These are phyloP conservation scores for Actinernus sp. DNA, from an alignment of 92 coral and sea anemone species.

Conservation along the genomic window DNA sequence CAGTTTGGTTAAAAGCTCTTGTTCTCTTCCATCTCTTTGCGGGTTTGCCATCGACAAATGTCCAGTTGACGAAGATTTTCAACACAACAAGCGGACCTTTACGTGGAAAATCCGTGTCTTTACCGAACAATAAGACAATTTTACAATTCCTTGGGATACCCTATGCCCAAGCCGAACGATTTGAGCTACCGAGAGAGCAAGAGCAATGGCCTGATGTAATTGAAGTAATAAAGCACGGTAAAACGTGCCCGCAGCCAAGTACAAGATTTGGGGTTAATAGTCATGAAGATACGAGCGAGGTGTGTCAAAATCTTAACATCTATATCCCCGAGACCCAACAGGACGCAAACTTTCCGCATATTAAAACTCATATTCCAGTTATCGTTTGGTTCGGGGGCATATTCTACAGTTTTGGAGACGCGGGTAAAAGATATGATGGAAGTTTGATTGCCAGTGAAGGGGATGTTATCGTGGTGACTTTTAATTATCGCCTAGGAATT, in stretches of 20 bases:
- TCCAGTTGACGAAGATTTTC: constrained; percentile 4
- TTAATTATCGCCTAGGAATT: constrained; percentile 65
- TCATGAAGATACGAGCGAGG: constrained; percentile 27
- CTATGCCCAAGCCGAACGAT: constrained; percentile 55
- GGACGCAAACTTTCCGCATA: background rate
- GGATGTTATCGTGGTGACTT: constrained; percentile 54
- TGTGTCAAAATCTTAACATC: constrained; percentile 54
- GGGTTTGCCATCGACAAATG: background rate
- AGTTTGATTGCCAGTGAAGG: constrained; percentile 46
- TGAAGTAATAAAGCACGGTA: constrained; percentile 27
- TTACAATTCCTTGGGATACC: constrained; percentile 63
- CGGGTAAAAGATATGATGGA: constrained; percentile 23
- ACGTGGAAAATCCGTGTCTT: constrained; percentile 26
- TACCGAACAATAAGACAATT: constrained; percentile 35
- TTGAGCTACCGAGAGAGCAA: constrained; percentile 41
- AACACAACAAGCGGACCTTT: constrained; percentile 60
- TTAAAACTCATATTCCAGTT: constrained; percentile 22
- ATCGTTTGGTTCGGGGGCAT: constrained; percentile 68
- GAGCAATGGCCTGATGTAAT: constrained; percentile 31
- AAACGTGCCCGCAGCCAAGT: constrained; percentile 49
- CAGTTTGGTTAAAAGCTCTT: no score
- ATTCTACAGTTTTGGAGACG: constrained; percentile 34
- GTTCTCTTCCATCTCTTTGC: background rate
- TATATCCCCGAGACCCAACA: constrained; percentile 20
- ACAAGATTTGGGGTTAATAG: constrained; percentile 16